phyloP scores from a whole-genome alignment of 2,113 vertebrate species.

The Arvicanthis niloticus region DNA sequence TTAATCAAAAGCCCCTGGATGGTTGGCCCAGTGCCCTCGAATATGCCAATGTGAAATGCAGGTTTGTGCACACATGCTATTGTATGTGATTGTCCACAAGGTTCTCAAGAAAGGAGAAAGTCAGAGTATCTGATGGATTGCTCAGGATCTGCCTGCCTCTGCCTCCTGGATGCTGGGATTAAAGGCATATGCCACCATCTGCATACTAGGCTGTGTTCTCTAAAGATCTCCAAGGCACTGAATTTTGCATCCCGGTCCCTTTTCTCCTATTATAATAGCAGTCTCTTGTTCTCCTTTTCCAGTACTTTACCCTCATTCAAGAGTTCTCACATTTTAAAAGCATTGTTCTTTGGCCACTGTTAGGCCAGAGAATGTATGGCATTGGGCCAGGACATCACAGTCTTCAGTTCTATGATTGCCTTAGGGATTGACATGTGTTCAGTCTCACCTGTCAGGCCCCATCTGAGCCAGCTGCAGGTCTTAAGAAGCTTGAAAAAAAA shows the following conservation, averaged over 20 bases:
- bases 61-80: background rate
- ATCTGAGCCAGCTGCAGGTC: background rate
- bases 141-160: background rate
- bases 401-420: background rate
- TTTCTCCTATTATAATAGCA: background rate
- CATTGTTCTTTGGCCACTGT: background rate
- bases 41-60: background rate
- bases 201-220: too few relatives aligned
- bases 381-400: background rate
- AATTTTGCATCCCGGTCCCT: too few relatives aligned
- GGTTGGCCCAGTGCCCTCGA: background rate
- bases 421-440: background rate
- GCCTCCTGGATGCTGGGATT: background rate
- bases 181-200: too few relatives aligned
- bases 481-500: background rate
- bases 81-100: background rate
- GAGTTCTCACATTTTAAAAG: background rate
- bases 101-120: background rate
- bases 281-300: background rate
- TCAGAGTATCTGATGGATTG: background rate
- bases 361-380: background rate
- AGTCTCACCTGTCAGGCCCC: background rate
- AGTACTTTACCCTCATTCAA: background rate
- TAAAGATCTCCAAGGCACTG: too few relatives aligned
- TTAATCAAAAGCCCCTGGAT: background rate